Base-by-base conservation (phyloP, 2,797 vertebrate genomes). In the Sebastes umbrosus region DNA sequence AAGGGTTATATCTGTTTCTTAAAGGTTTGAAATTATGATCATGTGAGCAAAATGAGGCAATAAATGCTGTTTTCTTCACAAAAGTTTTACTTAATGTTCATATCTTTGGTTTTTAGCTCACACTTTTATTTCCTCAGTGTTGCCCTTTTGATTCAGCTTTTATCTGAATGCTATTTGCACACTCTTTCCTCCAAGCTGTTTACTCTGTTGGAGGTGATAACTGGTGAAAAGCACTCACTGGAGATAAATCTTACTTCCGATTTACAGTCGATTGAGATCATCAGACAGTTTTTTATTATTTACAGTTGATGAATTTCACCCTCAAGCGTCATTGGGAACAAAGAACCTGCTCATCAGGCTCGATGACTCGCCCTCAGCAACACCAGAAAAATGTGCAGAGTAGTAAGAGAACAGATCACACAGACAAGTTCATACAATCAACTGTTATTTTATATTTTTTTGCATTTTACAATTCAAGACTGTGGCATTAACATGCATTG, bases 401-500 rank as follows among this genome's bases (percentile, higher is more conserved):
- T 9, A 4, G 7, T 1, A 6, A n/a, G 0, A 46, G 8, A 29
- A 93, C 69, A 93, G 29, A 93, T 18, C 73, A 90, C 79, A 87
- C 84, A 39, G 54, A 90, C 84, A 60, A 5, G 75, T 87, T 90
- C 79, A 62, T 93, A 95, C 92, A 95, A 94, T 95, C 91, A 94
- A 93, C 83, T 92, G 90, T 91, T 93, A 93, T 94, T 96, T 95
- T 93, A 92, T 95, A 89, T 94, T 94, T 88, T 96, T 97, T 97
- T 96, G 96, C 95, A 96, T 95, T 94, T 94, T 95, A 95, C 93
- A 97, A 96, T 94, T 96, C 95, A 93, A 85, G 84, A 79, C 73
- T 90, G 91, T 84, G 81, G 94, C 93, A 94, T 95, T 86, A 81
- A 94, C 95, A 96, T 96, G 95, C 96, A 95, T 89, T 90, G 90